A percentile compares a stretch with the other conserved stretches of the same genome.
These are phyloP conservation scores for Nysson spinosus DNA, from an alignment of 2,888 invertebrate species.

Conservation along the genomic window DNA sequence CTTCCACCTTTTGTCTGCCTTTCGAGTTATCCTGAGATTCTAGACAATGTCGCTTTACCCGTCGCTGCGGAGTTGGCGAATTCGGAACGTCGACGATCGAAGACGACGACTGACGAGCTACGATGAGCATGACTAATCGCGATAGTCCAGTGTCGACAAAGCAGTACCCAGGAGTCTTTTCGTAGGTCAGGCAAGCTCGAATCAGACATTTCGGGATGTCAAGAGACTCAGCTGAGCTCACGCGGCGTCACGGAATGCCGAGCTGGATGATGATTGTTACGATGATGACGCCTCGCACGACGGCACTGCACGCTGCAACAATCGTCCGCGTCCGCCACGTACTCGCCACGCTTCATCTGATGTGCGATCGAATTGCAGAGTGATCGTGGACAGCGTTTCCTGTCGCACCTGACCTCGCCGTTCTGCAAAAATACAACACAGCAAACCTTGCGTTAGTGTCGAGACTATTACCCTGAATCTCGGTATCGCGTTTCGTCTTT, in stretches of 20 bases:
- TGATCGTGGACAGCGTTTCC: constrained; percentile 88
- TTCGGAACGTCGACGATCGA: constrained; percentile 12
- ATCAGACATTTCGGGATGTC: constrained; percentile 16
- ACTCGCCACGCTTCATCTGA: constrained; percentile 74
- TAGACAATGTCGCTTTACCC: constrained; percentile 1
- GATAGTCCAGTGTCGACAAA: constrained; percentile 15
- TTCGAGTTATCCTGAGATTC: constrained; percentile 1
- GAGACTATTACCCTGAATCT: constrained; percentile 1
- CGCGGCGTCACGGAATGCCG: constrained; percentile 66
- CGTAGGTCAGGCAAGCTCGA: constrained; percentile 35
- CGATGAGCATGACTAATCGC: constrained; percentile 8
- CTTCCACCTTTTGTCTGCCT: background rate
- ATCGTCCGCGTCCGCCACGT: constrained; percentile 78
- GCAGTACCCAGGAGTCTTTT: constrained; percentile 30
- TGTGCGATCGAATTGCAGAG: constrained; percentile 81
- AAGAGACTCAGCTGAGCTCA: constrained; percentile 69
- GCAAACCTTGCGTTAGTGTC: background rate
- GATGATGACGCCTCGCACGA: constrained; percentile 78
- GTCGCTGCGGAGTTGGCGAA: background rate
- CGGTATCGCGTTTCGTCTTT: constrained; percentile 1
- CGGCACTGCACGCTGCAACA: constrained; percentile 81
- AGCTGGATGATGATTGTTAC: constrained; percentile 76
- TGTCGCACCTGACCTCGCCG: constrained; percentile 87
- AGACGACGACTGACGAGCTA: background rate
- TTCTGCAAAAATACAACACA: constrained; percentile 80